Conservation (phyloP, 2,888 invertebrate species). For the Epistrophella euchroma region DNA sequence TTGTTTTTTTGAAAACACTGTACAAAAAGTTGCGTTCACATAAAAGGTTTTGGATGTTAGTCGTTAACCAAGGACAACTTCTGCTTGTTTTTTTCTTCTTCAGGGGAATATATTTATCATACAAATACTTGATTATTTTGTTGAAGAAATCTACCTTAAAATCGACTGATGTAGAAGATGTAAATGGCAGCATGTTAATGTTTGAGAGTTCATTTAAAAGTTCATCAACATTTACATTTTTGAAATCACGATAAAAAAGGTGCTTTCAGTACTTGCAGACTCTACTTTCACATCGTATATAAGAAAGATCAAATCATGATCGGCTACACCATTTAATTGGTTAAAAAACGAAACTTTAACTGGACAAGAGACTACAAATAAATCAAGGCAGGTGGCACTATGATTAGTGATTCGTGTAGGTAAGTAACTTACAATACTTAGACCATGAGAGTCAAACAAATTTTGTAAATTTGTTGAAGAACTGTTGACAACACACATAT, state of each 20-base stretch:
- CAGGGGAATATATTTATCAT: no score
- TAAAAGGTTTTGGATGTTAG: background rate
- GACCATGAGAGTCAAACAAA: background rate
- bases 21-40: background rate
- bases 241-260: no score
- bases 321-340: background rate
- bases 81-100: background rate
- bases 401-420: background rate
- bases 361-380: background rate
- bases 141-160: no score
- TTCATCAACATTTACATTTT: no score
- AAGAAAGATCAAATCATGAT: background rate
- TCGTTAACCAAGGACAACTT: background rate
- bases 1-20: background rate
- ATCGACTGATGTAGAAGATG: no score
- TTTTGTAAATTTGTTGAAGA: background rate
- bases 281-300: background rate
- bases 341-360: no score
- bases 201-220: no score
- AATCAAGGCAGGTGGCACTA: background rate
- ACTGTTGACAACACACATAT: background rate
- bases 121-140: no score
- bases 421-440: background rate
- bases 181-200: no score
- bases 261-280: no score